A percentile compares a stretch with the other conserved stretches of the same genome.
Evolutionary conservation across 2,797 vertebrate genomes (phyloP).

Genomic region (Octomys mimax): DNA sequence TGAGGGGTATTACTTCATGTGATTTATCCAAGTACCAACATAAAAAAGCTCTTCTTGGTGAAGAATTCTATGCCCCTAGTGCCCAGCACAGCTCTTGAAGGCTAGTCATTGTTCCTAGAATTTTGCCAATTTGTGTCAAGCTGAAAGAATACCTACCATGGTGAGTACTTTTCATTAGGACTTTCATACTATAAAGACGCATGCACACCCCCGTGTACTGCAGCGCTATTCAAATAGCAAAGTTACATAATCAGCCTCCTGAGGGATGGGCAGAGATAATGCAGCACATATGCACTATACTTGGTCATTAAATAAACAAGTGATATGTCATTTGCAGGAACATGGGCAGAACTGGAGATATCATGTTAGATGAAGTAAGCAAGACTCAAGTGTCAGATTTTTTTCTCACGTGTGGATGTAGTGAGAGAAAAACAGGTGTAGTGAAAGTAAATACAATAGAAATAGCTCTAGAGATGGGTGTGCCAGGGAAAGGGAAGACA

Average conservation of each 20-base stretch:
- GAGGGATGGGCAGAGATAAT: not conserved
- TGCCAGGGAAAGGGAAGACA: not conserved
- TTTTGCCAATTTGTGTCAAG: constrained; percentile 11
- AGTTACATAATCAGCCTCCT: not conserved
- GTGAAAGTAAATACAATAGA: not conserved
- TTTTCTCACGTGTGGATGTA: not conserved
- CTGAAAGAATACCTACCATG: not conserved
- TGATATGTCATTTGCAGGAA: not conserved
- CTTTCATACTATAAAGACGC: not conserved
- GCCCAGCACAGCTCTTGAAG: not conserved
- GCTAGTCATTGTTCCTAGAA: not conserved
- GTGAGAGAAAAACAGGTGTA: not conserved
- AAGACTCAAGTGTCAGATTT: not conserved
- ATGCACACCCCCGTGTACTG: not conserved
- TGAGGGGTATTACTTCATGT: not conserved
- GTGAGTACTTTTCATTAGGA: not conserved
- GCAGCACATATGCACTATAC: not conserved
- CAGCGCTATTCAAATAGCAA: not conserved
- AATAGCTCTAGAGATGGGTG: not conserved
- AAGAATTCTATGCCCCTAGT: not conserved
- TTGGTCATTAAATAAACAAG: not conserved
- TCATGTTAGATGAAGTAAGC: not conserved
- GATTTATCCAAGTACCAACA: constrained; percentile 41
- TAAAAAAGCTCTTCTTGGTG: not conserved
- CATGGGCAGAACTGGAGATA: not conserved